These are phyloP conservation scores for western clawed frog (Xenopus tropicalis) DNA, from an alignment of 2,113 vertebrate species.

Conservation along the genomic window DNA sequence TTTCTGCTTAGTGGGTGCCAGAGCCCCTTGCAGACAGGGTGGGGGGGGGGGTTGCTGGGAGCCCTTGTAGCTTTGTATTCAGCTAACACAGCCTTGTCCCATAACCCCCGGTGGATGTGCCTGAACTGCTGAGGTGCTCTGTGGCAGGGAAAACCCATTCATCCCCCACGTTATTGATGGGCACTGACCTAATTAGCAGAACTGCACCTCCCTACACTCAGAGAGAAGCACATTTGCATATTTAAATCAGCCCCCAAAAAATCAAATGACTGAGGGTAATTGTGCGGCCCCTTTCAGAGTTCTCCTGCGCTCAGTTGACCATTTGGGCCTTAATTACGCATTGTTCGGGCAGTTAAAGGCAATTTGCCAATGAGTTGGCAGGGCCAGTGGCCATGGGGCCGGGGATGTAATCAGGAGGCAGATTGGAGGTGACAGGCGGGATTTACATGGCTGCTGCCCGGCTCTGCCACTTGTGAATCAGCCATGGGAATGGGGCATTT, in stretches of 20 bases:
- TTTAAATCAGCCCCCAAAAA: too few species aligned
- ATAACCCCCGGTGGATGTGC: background rate
- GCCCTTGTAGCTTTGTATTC: background rate
- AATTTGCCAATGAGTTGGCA: background rate
- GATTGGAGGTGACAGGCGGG: slow-evolving; percentile 17
- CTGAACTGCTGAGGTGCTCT: slow-evolving; percentile 12
- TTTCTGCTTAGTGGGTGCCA: too few species aligned
- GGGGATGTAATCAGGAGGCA: slow-evolving; percentile 10
- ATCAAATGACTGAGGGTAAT: too few species aligned
- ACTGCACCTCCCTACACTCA: background rate
- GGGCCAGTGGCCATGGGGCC: background rate
- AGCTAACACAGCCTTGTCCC: background rate
- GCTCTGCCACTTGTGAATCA: too few species aligned
- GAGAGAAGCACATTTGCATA: too few species aligned
- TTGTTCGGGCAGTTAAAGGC: too few species aligned
- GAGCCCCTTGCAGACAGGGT: background rate
- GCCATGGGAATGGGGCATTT: background rate
- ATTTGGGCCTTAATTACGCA: too few species aligned
- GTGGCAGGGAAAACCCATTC: slow-evolving; percentile 9
- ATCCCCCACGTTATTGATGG: slow-evolving; percentile 13
- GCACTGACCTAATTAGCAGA: slow-evolving; percentile 1
- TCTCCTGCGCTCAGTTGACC: too few species aligned
- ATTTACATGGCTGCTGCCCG: background rate
- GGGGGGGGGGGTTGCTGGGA: background rate
- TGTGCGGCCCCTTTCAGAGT: too few species aligned